phyloP scores from a whole-genome alignment of 64 coral and sea anemone genomes.

The Dendronephthya gigantea region DNA sequence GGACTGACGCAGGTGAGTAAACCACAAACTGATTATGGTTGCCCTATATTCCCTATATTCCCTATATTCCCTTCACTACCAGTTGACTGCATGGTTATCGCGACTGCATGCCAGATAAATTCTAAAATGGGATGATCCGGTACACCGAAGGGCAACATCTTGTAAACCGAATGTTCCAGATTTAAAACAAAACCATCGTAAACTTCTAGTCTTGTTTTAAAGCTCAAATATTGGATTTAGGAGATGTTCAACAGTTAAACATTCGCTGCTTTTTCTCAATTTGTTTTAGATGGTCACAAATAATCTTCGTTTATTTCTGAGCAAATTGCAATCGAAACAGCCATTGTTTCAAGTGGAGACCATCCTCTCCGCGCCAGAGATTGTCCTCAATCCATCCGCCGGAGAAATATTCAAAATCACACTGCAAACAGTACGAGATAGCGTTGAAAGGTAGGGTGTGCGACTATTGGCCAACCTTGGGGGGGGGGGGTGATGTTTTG shows the following conservation, averaged over 20 bases:
- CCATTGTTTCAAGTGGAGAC: slow-evolving; percentile 88
- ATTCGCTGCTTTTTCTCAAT: too few relatives aligned
- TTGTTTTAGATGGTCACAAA: slow-evolving; percentile 74
- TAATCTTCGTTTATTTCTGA: slow-evolving; percentile 74
- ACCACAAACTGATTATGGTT: too few relatives aligned
- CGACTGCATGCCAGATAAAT: too few relatives aligned
- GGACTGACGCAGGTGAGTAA: slow-evolving; percentile 60
- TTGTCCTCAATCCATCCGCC: slow-evolving; percentile 71
- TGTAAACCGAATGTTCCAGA: too few relatives aligned
- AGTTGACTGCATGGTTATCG: neutral
- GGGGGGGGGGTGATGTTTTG: too few relatives aligned
- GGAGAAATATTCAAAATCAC: slow-evolving; percentile 84
- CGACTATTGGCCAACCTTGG: neutral
- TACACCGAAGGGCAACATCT: too few relatives aligned
- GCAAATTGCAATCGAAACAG: slow-evolving; percentile 57
- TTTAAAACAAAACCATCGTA: neutral
- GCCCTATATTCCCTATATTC: too few relatives aligned
- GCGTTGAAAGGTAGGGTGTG: slow-evolving; percentile 68
- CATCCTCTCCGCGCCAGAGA: slow-evolving; percentile 84
- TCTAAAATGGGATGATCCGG: too few relatives aligned
- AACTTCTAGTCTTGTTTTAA: too few relatives aligned
- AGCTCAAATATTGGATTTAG: too few relatives aligned
- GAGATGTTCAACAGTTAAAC: too few relatives aligned
- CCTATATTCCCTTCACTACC: too few relatives aligned
- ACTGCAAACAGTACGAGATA: slow-evolving; percentile 83